Percentiles rank a stretch among this genome's conserved stretches.
Conservation (phyloP, 2,113 vertebrate species). For the Ceuthmochares aereus region DNA sequence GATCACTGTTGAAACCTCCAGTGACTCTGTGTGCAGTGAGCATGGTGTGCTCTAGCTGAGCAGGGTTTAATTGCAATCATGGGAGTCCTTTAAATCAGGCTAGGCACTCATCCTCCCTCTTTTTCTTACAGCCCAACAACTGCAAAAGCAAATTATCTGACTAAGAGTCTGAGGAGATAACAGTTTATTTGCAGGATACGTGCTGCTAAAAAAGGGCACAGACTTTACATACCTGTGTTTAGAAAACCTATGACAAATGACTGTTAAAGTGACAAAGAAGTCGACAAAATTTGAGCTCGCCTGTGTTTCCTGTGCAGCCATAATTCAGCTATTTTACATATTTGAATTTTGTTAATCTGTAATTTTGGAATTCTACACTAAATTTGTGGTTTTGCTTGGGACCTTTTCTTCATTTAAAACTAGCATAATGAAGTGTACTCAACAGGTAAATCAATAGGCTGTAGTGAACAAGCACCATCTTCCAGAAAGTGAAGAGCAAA, state of each 20-base stretch:
- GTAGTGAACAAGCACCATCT: neutral
- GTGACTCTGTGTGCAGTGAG: neutral
- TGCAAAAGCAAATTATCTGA: neutral
- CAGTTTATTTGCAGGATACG: neutral
- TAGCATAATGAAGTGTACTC: neutral
- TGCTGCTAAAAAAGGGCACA: neutral
- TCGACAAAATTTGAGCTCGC: neutral
- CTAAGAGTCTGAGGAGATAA: neutral
- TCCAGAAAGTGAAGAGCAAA: neutral
- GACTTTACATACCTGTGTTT: neutral
- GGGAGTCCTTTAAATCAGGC: neutral
- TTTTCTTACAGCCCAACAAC: neutral
- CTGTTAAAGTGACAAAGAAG: neutral
- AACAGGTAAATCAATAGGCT: neutral
- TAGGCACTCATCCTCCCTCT: neutral
- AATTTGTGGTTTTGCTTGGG: neutral
- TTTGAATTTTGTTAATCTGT: neutral
- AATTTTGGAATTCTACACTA: neutral
- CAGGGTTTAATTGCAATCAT: neutral
- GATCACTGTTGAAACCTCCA: neutral
- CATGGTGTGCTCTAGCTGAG: neutral
- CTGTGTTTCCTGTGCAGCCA: neutral
- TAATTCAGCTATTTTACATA: neutral
- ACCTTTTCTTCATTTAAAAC: neutral
- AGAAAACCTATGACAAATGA: neutral